Evolutionary conservation across 2,797 vertebrate species (phyloP).

Genomic region (Lycodopsis pacificus): DNA sequence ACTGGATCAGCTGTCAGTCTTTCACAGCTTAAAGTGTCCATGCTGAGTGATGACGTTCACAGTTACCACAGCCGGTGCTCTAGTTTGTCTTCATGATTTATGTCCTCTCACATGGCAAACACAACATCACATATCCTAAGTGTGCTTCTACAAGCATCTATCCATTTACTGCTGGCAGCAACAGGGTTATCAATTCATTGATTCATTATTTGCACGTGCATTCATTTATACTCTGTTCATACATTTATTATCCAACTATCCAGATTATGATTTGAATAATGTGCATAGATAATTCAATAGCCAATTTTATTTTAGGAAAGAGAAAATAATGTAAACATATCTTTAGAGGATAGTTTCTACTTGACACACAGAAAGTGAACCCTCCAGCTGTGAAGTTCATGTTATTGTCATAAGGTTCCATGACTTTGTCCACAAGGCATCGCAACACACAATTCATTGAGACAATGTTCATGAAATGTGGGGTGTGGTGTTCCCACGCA

Average conservation of each 20-base stretch:
- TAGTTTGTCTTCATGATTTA: too few species aligned
- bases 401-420: too few species aligned
- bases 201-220: not conserved
- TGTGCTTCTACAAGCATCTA: not conserved
- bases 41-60: too few species aligned
- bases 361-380: not conserved
- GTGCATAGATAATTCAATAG: not conserved
- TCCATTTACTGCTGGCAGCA: not conserved
- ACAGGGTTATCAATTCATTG: not conserved
- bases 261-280: not conserved
- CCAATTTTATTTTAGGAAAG: too few species aligned
- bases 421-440: too few species aligned
- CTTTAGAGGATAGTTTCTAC: not conserved
- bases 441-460: too few species aligned
- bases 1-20: not conserved
- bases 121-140: not conserved
- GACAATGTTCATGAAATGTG: too few species aligned
- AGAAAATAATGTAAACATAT: too few species aligned
- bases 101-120: not conserved
- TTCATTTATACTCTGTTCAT: not conserved
- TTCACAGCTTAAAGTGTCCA: not conserved
- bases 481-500: too few species aligned
- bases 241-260: not conserved
- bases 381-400: too few species aligned
- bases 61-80: too few species aligned